Evolutionary conservation across 2,888 invertebrate species (phyloP), one percentile per base, ranked within the genome.

Genomic region (Polydrusus cervinus): DNA sequence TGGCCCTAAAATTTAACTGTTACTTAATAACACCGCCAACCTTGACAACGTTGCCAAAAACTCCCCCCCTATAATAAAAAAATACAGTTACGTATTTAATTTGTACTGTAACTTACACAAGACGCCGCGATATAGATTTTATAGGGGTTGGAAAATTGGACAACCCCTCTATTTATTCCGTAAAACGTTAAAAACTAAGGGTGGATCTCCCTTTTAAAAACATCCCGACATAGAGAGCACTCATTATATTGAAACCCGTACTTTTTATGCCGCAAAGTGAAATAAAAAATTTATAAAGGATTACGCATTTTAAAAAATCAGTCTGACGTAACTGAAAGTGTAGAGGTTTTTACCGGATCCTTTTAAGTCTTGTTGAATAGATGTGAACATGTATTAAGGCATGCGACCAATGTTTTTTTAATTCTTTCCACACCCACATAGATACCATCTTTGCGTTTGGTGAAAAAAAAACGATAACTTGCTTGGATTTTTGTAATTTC

Each of bases 181-280:
- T 51, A 62, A 71, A 71, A 62, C 62, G 62, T 45, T 60, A 60
- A 60, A 70, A 60, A 60, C 69, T 62, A 53, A 62, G 62, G 70
- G 69, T n/a, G 62, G 11, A 53, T 53, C 51, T 61, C 70, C 53
- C 70, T 62, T 30, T 43, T 49, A 38, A 47, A 60, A 60, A 61
- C 16, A 30, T 30, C 40, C 62, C 38, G 34, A 40, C 51, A 62
- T 49, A 49, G 70, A 53, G 16, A 66, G 53, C 38, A 55, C 65
- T 71, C 65, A 65, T 71, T 71, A 71, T 71, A 40, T 71, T 40
- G 71, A 71, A 65, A 71, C 71, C 64, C 55, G 55, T 55, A 64
- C 55, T 64, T 65, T 70, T 16, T 51, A 61, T 16, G 64, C 20
- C 64, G 55, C 65, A 71, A 71, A 51, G 71, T 65, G 64, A 64